Evolutionary conservation across 2,797 vertebrate species (phyloP).

Genomic region (Natrix natrix): DNA sequence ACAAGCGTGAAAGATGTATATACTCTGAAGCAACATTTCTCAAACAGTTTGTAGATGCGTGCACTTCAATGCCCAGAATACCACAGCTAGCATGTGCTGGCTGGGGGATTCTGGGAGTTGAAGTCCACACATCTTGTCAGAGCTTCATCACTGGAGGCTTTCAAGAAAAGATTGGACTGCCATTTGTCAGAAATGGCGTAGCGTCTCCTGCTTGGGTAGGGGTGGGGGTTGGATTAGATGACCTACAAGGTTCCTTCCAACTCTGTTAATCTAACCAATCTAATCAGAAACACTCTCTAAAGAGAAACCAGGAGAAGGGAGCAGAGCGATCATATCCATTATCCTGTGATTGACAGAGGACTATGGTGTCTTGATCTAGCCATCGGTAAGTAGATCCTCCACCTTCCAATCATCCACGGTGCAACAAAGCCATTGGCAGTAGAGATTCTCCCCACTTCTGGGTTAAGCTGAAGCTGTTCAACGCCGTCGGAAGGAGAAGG

Average conservation of each 20-base stretch:
- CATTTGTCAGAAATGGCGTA: too few relatives aligned
- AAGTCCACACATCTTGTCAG: neutral
- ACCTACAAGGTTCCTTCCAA: too few relatives aligned
- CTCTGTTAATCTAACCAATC: too few relatives aligned
- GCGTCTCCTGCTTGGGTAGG: too few relatives aligned
- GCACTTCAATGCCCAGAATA: too few relatives aligned
- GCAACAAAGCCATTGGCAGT: neutral
- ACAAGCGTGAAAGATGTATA: neutral
- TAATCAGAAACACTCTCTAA: neutral
- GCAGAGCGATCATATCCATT: neutral
- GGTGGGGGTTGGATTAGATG: too few relatives aligned
- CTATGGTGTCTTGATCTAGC: neutral
- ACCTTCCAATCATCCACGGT: neutral
- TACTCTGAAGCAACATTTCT: neutral
- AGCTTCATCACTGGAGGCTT: too few relatives aligned
- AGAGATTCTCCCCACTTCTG: neutral
- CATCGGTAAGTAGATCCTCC: neutral
- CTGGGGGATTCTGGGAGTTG: neutral
- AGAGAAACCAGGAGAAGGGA: neutral
- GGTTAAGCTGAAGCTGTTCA: neutral
- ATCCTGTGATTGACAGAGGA: neutral
- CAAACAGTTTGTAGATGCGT: too few relatives aligned
- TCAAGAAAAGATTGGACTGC: too few relatives aligned
- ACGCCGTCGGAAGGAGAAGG: neutral
- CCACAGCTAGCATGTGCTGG: too few relatives aligned